Conservation (phyloP, 2,797 vertebrate genomes). For the Pangasius larnaudii region DNA sequence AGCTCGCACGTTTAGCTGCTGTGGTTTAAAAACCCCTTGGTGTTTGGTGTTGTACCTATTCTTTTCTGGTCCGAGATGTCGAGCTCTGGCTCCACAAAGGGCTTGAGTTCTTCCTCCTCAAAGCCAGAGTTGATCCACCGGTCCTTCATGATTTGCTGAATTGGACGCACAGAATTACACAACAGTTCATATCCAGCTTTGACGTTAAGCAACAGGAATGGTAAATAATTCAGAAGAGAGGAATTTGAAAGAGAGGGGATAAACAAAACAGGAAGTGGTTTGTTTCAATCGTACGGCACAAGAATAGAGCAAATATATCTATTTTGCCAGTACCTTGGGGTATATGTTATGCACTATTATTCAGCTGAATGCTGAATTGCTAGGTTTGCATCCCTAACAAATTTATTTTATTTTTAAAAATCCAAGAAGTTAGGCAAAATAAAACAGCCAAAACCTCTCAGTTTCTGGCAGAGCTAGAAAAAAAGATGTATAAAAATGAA, state of each 20-base stretch:
- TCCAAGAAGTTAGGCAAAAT: not conserved
- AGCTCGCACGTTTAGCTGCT: not conserved
- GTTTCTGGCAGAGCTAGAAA: not conserved
- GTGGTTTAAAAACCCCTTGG: not conserved
- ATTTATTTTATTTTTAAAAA: no score
- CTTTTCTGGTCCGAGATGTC: slow-evolving; percentile 90
- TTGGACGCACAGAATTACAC: not conserved
- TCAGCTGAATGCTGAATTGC: not conserved
- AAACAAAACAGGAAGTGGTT: not conserved
- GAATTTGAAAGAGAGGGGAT: not conserved
- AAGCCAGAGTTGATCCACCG: slow-evolving; percentile 90
- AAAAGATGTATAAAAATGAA: not conserved
- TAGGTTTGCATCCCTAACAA: not conserved
- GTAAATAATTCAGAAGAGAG: slow-evolving; percentile 6
- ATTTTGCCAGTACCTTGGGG: not conserved
- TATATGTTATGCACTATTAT: not conserved
- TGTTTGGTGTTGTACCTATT: slow-evolving; percentile 78
- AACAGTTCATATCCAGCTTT: not conserved
- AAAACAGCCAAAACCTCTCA: not conserved
- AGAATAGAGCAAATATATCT: not conserved
- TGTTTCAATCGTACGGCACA: not conserved
- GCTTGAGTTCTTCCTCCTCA: slow-evolving; percentile 90
- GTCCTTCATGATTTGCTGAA: slow-evolving; percentile 95
- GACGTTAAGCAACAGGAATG: slow-evolving; percentile 12
- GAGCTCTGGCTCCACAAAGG: slow-evolving; percentile 87